These are phyloP conservation scores for Pterocles burchelli DNA, from an alignment of 2,113 vertebrate genomes.

Conservation along the genomic window DNA sequence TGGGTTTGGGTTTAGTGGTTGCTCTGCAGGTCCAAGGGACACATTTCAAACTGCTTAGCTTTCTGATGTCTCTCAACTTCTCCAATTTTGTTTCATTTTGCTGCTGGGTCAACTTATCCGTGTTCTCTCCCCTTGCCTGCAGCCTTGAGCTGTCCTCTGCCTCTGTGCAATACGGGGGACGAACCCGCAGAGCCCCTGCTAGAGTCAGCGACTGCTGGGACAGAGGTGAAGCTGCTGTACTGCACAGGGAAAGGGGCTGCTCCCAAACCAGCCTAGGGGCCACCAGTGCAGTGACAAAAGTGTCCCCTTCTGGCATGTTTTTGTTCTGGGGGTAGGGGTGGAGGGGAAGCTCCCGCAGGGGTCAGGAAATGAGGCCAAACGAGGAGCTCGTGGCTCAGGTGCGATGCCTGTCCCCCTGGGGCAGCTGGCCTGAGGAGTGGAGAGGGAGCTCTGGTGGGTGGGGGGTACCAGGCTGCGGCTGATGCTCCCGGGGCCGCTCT, in stretches of 20 bases:
- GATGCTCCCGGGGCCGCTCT: too few relatives aligned
- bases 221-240: rapidly evolving
- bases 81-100: neutral
- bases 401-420: too few relatives aligned
- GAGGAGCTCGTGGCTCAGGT: neutral
- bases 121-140: rapidly evolving
- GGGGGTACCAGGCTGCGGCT: neutral
- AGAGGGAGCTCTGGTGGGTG: neutral
- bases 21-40: neutral
- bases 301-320: neutral
- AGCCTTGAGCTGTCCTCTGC: neutral
- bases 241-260: rapidly evolving
- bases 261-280: neutral
- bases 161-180: neutral
- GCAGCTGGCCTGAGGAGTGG: neutral
- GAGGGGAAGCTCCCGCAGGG: neutral
- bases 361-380: neutral
- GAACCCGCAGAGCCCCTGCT: neutral
- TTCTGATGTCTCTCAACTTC: rapidly evolving
- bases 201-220: rapidly evolving
- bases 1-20: neutral
- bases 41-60: neutral
- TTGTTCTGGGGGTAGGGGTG: too few relatives aligned
- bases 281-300: rapidly evolving
- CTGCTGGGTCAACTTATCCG: neutral